Evolutionary conservation across 2,113 vertebrate species (phyloP).

Genomic region (Arothron firmamentum): DNA sequence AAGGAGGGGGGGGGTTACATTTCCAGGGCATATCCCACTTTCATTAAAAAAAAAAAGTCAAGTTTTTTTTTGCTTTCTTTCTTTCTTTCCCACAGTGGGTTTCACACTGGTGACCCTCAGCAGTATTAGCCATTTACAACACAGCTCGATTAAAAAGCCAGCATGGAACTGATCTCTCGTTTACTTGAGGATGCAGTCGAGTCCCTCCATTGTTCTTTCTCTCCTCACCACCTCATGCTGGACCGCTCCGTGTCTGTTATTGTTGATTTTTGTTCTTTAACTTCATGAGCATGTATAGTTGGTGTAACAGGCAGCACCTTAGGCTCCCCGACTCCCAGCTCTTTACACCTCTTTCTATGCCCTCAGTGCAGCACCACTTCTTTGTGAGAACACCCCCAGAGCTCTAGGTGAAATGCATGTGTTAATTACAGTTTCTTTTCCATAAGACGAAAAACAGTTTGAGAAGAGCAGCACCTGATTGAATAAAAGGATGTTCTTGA

Average conservation of each 20-base stretch:
- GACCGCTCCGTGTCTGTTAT: conserved; percentile 60
- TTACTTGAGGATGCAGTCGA: conserved; percentile 35
- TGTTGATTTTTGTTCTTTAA: conserved; percentile 63
- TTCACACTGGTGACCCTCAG: conserved; percentile 42
- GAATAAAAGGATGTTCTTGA: conserved; percentile 88
- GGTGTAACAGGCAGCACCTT: conserved; percentile 59
- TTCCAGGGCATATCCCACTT: conserved; percentile 48
- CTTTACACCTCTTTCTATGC: conserved; percentile 59
- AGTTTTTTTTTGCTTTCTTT: conserved; percentile 40
- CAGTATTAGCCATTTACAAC: conserved; percentile 69
- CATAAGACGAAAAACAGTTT: conserved; percentile 83
- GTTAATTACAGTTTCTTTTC: conserved; percentile 85
- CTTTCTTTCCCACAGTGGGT: conserved; percentile 18
- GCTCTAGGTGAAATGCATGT: conserved; percentile 82
- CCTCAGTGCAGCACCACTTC: conserved; percentile 65
- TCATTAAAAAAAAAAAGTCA: conserved; percentile 42
- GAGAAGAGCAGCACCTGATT: conserved; percentile 82
- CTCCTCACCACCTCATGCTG: conserved; percentile 66
- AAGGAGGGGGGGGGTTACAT: conserved; percentile 46
- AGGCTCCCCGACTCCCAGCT: conserved; percentile 56
- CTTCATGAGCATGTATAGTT: conserved; percentile 61
- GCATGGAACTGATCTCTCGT: conserved; percentile 42
- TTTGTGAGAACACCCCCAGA: conserved; percentile 74
- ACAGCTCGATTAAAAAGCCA: conserved; percentile 35
- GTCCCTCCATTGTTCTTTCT: conserved; percentile 44